A percentile compares a stretch with the other conserved stretches of the same genome.
phyloP scores from a whole-genome alignment of 2,797 vertebrate genomes.

The Myotis findleyi region DNA sequence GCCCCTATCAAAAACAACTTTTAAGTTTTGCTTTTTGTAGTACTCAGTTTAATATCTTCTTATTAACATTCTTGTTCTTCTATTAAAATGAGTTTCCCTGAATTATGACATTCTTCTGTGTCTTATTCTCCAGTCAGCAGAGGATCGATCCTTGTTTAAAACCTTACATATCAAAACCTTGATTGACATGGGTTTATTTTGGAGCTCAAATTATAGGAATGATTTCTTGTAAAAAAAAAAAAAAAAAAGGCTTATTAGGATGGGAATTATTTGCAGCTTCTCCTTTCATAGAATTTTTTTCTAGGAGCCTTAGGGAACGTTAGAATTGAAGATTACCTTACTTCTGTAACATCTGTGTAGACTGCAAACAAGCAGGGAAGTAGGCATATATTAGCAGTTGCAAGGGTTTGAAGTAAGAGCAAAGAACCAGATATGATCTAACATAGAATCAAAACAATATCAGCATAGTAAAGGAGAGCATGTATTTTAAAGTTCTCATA shows the following conservation, averaged over 20 bases:
- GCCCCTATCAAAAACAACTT: not conserved
- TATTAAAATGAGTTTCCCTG: conserved; percentile 42
- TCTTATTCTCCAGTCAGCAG: not conserved
- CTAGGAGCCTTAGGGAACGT: not conserved
- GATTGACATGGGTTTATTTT: not conserved
- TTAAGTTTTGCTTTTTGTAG: not conserved
- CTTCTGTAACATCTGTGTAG: not conserved
- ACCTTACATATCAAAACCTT: not conserved
- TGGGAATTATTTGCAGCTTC: conserved; percentile 29
- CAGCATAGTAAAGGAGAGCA: not conserved
- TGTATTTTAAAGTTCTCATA: not conserved
- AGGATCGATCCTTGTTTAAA: conserved; percentile 1
- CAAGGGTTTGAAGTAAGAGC: conserved; percentile 19
- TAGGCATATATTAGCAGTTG: conserved; percentile 7
- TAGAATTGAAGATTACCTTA: conserved; percentile 12
- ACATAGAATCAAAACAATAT: conserved; percentile 17
- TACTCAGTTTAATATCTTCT: not conserved
- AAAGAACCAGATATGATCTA: not conserved
- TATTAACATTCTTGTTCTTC: not conserved
- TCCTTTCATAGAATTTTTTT: conserved; percentile 23
- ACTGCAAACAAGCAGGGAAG: conserved; percentile 46
- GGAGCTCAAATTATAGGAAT: not conserved
- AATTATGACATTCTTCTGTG: not conserved
- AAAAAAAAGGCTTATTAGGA: not conserved
- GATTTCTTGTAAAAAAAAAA: not conserved